Conservation (phyloP, 2,888 invertebrate species). For the Blera fallax region DNA sequence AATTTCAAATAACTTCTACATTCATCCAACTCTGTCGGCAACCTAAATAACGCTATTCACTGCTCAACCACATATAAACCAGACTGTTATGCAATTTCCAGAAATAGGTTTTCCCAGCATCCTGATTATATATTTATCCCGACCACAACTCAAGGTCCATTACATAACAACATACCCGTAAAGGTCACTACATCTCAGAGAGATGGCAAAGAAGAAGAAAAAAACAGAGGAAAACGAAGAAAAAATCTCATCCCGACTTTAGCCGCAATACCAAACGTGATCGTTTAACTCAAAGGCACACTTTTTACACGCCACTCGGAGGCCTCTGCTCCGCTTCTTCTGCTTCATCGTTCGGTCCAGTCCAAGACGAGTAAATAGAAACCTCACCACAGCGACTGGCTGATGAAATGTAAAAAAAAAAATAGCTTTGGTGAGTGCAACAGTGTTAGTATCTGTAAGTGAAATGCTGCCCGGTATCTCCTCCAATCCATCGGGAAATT, state of each 20-base stretch:
- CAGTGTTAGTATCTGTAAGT: neutral
- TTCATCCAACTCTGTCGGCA: neutral
- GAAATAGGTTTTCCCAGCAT: conserved; percentile 50
- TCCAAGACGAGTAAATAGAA: conserved; percentile 11
- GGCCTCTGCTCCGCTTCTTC: conserved; percentile 3
- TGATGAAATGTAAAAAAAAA: conserved; percentile 22
- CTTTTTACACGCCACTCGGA: conserved; percentile 49
- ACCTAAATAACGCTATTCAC: conserved; percentile 14
- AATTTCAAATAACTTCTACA: neutral
- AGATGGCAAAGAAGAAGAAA: neutral
- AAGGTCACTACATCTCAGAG: conserved; percentile 43
- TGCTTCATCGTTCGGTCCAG: neutral
- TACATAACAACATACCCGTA: conserved; percentile 50
- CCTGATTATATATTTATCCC: conserved; percentile 39
- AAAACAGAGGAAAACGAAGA: neutral
- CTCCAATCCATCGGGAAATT: conserved; percentile 19
- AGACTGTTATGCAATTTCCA: conserved; percentile 43
- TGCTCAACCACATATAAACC: conserved; percentile 8
- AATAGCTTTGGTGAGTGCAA: neutral
- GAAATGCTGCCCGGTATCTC: neutral
- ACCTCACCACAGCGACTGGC: neutral
- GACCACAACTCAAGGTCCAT: conserved; percentile 65
- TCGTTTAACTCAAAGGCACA: conserved; percentile 62
- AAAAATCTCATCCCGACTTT: conserved; percentile 32
- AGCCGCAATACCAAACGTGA: conserved; percentile 51